phyloP scores from a whole-genome alignment of 2,888 invertebrate species.

The Perizoma flavofasciatum region DNA sequence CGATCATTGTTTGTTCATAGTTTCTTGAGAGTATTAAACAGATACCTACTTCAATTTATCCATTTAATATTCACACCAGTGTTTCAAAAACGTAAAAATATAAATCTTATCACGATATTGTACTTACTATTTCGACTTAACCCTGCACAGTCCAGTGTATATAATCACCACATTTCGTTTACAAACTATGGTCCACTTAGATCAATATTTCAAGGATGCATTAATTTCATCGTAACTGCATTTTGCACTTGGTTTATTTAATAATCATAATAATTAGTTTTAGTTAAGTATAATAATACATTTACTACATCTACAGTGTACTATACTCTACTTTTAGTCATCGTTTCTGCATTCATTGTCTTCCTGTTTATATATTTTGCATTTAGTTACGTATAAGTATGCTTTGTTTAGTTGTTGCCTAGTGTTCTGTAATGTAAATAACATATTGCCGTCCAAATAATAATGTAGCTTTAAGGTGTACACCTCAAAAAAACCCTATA shows the following conservation, averaged over 20 bases:
- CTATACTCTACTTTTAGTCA: slow-evolving; percentile 54
- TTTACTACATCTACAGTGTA: slow-evolving; percentile 45
- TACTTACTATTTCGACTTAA: slow-evolving; percentile 20
- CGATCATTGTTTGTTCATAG: too few relatives aligned
- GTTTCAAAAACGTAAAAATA: background rate
- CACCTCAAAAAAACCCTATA: too few relatives aligned
- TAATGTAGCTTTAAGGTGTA: slow-evolving; percentile 39
- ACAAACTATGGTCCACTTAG: slow-evolving; percentile 20
- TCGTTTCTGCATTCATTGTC: slow-evolving; percentile 62
- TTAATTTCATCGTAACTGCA: slow-evolving; percentile 21
- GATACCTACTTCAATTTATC: too few relatives aligned
- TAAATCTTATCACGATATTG: slow-evolving; percentile 11
- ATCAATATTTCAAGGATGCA: slow-evolving; percentile 14
- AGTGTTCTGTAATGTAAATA: slow-evolving; percentile 61
- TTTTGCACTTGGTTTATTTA: slow-evolving; percentile 27
- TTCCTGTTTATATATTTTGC: slow-evolving; percentile 77
- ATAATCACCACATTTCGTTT: slow-evolving; percentile 24
- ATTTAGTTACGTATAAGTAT: slow-evolving; percentile 74
- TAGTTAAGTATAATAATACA: slow-evolving; percentile 29
- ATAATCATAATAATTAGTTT: slow-evolving; percentile 26
- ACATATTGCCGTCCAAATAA: slow-evolving; percentile 73
- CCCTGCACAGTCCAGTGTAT: slow-evolving; percentile 20
- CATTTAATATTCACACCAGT: background rate
- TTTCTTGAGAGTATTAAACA: too few relatives aligned
- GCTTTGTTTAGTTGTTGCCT: slow-evolving; percentile 53